Evolutionary conservation across 2,113 vertebrate genomes (phyloP), one percentile per base, ranked within the genome.

Genomic region (Eulacestoma nigropectus): DNA sequence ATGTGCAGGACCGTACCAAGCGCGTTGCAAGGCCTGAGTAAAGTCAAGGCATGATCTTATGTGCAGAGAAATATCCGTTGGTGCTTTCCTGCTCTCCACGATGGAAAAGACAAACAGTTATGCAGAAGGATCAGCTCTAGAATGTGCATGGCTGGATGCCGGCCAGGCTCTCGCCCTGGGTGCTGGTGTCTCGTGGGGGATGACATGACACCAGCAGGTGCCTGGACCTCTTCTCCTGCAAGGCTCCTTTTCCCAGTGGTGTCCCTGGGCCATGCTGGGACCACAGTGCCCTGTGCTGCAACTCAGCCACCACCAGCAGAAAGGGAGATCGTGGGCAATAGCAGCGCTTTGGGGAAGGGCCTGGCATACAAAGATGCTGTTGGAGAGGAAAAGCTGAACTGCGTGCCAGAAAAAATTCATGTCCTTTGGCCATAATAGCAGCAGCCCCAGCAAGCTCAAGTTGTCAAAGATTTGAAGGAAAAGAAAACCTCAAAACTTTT

Each of bases 21-120:
- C 0, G 0, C 2, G 0, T 39, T 12, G 41, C 32, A 5, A 39
- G 26, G 1, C 12, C 35, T 0, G 3, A 12, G 33, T 5, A 6
- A 56, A 56, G 78, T 12, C 79, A 52, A 67, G 67, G 16, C 35
- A 3, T 2, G 55, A 6, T 1, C 10, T 46, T 27, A 4, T 0
- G 13, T 7, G 30, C 22, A 30, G 32, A 9, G n/a, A 53, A 59
- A 17, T 4, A 19, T 6, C 67, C 22, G 6, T 6, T 27, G 72
- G 16, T 50, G 56, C 30, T 89, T 77, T 32, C 25, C 68, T 56
- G 37, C 21, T 17, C 67, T 50, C 16, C 5, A 3, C 0, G 0
- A 5, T 5, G 64, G 37, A 8, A 25, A 65, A 23, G 30, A 21
- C 29, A 32, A 68, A 3, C 2, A 26, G 20, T 7, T 6, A 1